Conservation (phyloP, 2,797 vertebrate species). For the Pipistrellus kuhlii region DNA sequence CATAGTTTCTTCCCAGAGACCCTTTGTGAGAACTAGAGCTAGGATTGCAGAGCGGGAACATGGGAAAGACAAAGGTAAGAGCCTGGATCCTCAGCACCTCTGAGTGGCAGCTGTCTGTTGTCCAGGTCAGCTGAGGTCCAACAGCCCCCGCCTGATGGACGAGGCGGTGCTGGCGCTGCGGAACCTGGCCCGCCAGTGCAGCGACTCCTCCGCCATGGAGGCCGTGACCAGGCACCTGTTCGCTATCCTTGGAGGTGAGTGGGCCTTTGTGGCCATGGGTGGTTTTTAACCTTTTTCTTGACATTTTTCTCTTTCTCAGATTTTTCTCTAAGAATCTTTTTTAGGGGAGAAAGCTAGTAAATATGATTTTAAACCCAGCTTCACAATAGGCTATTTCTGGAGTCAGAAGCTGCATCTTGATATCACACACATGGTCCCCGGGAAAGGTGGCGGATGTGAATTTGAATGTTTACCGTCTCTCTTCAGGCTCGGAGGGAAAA, state of each 20-base stretch:
- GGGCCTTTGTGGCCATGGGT: background rate
- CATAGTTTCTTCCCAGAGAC: slow-evolving; percentile 35
- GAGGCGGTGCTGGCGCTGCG: slow-evolving; percentile 94
- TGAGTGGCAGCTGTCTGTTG: slow-evolving; percentile 5
- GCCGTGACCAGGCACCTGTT: slow-evolving; percentile 94
- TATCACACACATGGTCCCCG: background rate
- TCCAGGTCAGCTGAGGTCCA: slow-evolving; percentile 96
- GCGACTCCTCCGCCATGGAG: slow-evolving; percentile 93
- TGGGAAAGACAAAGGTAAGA: background rate
- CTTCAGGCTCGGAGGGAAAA: slow-evolving; percentile 96
- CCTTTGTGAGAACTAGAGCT: background rate
- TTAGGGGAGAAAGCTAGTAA: background rate
- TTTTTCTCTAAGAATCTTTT: slow-evolving; percentile 46
- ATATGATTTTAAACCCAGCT: slow-evolving; percentile 23
- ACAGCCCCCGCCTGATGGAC: slow-evolving; percentile 95
- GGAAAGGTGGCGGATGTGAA: background rate
- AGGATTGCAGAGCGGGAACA: background rate
- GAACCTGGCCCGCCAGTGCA: slow-evolving; percentile 96
- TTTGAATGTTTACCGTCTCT: slow-evolving; percentile 63
- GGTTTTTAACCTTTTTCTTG: background rate
- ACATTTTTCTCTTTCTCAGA: background rate
- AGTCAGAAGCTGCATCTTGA: background rate
- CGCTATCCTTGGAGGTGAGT: slow-evolving; percentile 94
- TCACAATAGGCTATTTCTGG: background rate
- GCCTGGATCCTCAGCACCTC: background rate